Percentiles rank a stretch among this genome's conserved stretches.
These are phyloP conservation scores for Rhopalosiphum padi DNA, from an alignment of 1,140 invertebrate species.

Conservation along the genomic window DNA sequence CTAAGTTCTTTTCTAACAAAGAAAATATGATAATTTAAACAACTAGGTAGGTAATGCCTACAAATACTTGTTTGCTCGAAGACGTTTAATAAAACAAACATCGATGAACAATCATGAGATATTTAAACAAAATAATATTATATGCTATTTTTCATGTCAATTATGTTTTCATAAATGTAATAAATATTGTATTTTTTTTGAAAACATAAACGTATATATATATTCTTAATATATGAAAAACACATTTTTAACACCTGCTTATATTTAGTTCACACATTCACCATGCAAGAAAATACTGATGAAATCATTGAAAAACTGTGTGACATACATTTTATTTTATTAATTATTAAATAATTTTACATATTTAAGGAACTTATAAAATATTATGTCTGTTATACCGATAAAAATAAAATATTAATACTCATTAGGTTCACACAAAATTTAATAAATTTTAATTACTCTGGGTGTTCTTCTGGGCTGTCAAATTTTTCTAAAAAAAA, in stretches of 20 bases:
- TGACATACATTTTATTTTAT: neutral
- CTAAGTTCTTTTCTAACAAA: neutral
- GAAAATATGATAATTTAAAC: neutral
- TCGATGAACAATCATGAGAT: neutral
- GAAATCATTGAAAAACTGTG: neutral
- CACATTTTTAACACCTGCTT: constrained; percentile 50
- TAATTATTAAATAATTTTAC: neutral
- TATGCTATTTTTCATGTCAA: neutral
- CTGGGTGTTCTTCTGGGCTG: neutral
- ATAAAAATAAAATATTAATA: neutral
- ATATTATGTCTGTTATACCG: neutral
- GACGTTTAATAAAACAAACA: neutral
- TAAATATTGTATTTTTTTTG: constrained; percentile 6
- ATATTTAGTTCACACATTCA: constrained; percentile 11
- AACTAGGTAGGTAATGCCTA: neutral
- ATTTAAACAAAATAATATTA: constrained; percentile 5
- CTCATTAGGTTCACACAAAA: neutral
- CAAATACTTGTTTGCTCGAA: neutral
- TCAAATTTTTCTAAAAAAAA: neutral
- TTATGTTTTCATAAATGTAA: neutral
- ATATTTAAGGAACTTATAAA: neutral
- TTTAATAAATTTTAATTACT: neutral
- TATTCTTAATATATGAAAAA: constrained; percentile 34
- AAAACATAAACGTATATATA: neutral
- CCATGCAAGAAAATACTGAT: neutral